These are phyloP conservation scores for Hydra vulgaris DNA, from an alignment of 30 jellyfish, hydroid and myxozoan genomes.

Conservation along the genomic window DNA sequence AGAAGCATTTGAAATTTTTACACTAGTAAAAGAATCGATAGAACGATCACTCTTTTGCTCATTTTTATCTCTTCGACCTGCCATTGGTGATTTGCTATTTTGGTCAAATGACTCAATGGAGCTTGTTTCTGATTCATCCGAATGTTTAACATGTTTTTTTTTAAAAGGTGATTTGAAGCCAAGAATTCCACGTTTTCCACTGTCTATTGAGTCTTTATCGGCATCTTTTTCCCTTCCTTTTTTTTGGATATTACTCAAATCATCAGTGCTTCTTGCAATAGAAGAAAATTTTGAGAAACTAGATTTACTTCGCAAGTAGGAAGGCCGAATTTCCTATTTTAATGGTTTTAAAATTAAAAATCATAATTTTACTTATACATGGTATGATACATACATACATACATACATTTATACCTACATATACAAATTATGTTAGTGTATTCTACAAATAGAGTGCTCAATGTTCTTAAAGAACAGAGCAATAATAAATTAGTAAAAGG, in stretches of 20 bases:
- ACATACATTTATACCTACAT: too few relatives aligned
- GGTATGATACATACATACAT: too few relatives aligned
- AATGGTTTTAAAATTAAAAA: too few relatives aligned
- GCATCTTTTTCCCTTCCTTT: slow-evolving; percentile 3
- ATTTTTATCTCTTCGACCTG: slow-evolving; percentile 21
- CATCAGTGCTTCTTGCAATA: slow-evolving; percentile 22
- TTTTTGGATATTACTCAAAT: not conserved
- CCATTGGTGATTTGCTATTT: slow-evolving; percentile 7
- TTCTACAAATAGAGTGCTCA: too few relatives aligned
- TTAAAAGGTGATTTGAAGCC: slow-evolving; percentile 40
- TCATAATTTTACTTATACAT: too few relatives aligned
- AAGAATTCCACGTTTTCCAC: slow-evolving; percentile 15
- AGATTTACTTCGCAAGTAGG: slow-evolving; percentile 28
- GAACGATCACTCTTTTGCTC: slow-evolving; percentile 32
- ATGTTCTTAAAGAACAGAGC: too few relatives aligned
- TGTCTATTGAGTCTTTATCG: slow-evolving; percentile 22
- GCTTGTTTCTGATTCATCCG: slow-evolving; percentile 42
- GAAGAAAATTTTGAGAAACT: slow-evolving; percentile 23
- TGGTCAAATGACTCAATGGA: slow-evolving; percentile 31
- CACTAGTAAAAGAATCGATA: not conserved
- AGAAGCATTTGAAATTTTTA: not conserved
- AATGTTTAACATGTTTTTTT: slow-evolving; percentile 20
- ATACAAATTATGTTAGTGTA: too few relatives aligned
- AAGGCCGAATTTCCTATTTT: slow-evolving; percentile 9
- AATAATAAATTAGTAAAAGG: too few relatives aligned